Conservation (phyloP, 2,888 invertebrate genomes). For the Drosophila pullipes region DNA sequence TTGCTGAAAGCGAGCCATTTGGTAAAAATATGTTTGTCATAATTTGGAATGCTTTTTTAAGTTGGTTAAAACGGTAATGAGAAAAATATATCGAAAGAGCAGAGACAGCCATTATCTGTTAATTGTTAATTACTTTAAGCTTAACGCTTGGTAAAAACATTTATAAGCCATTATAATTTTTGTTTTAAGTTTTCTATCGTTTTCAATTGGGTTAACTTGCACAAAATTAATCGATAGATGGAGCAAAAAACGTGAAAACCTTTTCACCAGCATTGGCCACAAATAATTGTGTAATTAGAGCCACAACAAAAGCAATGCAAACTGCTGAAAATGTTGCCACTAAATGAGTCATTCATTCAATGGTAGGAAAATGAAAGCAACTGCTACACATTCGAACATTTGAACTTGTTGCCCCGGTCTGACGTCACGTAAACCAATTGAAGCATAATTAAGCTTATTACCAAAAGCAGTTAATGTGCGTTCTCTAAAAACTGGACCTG, state of each 20-base stretch:
- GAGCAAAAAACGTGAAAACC: neutral
- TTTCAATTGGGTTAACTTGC: neutral
- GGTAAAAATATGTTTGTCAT: slow-evolving; percentile 14
- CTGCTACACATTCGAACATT: slow-evolving; percentile 35
- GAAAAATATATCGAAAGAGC: neutral
- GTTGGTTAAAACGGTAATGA: neutral
- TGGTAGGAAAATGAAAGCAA: slow-evolving; percentile 26
- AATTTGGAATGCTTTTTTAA: neutral
- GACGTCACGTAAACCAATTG: slow-evolving; percentile 77
- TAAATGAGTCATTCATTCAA: slow-evolving; percentile 40
- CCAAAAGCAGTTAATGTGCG: slow-evolving; percentile 65
- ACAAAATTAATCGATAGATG: neutral
- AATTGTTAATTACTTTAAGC: neutral
- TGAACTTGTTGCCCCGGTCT: slow-evolving; percentile 40
- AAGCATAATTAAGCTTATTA: slow-evolving; percentile 83
- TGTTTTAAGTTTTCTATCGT: neutral
- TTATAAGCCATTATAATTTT: neutral
- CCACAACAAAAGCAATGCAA: slow-evolving; percentile 8
- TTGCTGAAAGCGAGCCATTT: neutral
- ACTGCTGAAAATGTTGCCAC: slow-evolving; percentile 10
- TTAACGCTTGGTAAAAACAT: neutral
- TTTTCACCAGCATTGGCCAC: neutral
- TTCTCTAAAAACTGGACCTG: slow-evolving; percentile 49
- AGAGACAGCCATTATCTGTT: neutral
- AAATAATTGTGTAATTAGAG: slow-evolving; percentile 30